Evolutionary conservation across 2,113 vertebrate species (phyloP).

Genomic region (Rostratula benghalensis): DNA sequence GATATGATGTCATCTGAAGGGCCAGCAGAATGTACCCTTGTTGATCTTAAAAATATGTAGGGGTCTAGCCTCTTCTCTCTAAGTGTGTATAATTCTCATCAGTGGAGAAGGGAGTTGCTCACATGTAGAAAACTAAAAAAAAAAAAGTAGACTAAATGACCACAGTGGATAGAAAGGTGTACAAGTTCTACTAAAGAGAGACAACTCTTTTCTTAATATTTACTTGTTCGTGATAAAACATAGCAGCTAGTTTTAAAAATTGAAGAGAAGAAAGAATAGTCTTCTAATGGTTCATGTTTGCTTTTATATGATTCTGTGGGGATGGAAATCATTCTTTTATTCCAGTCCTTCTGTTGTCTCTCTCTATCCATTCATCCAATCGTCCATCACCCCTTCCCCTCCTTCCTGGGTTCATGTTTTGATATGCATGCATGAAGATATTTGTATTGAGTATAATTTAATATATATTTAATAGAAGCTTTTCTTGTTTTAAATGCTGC

Average conservation of each 20-base stretch:
- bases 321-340: slow-evolving; percentile 59
- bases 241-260: slow-evolving; percentile 14
- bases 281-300: slow-evolving; percentile 48
- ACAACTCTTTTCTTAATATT: slow-evolving; percentile 1
- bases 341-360: slow-evolving; percentile 51
- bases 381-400: neutral
- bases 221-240: neutral
- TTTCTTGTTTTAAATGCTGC: slow-evolving; percentile 56
- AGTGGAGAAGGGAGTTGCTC: neutral
- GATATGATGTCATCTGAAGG: slow-evolving; percentile 51
- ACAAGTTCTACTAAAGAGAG: neutral
- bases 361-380: neutral
- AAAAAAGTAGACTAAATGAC: neutral
- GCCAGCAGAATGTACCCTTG: slow-evolving; percentile 4
- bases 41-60: slow-evolving; percentile 44
- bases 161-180: neutral
- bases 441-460: neutral
- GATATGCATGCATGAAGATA: slow-evolving; percentile 62
- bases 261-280: slow-evolving; percentile 37
- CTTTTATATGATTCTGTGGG: slow-evolving; percentile 56
- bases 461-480: slow-evolving; percentile 23
- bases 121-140: neutral
- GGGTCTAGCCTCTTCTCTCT: neutral
- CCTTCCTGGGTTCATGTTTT: slow-evolving; percentile 61
- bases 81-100: neutral